Evolutionary conservation across 2,113 vertebrate species (phyloP).

Genomic region (Bufo bufo): DNA sequence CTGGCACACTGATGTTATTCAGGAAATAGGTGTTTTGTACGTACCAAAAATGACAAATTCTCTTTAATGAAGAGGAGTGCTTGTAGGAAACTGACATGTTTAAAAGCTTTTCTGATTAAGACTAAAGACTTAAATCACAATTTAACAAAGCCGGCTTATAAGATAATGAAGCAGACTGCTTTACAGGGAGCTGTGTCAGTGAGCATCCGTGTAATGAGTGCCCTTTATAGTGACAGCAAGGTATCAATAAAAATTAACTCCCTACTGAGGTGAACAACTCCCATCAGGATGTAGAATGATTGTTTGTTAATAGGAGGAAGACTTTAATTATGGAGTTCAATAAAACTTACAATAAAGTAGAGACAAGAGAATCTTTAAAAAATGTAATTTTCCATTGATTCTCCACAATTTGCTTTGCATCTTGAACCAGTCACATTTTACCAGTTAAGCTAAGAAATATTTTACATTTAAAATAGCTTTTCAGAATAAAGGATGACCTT

Average conservation of each 20-base stretch:
- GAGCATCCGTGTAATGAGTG: no score
- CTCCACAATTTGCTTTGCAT: no score
- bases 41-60: neutral
- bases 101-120: constrained; percentile 18
- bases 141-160: neutral
- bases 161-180: neutral
- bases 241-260: neutral
- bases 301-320: neutral
- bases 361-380: neutral
- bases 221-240: neutral
- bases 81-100: constrained; percentile 23
- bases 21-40: neutral
- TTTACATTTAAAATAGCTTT: no score
- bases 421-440: no score
- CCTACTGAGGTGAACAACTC: neutral
- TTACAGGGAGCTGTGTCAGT: neutral
- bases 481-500: no score
- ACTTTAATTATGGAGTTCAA: neutral
- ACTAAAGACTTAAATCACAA: neutral
- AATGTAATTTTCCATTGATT: no score
- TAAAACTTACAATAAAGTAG: neutral
- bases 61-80: neutral
- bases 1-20: neutral
- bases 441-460: no score
- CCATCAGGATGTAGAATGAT: neutral